Evolutionary conservation across 2,888 invertebrate genomes (phyloP).

Genomic region (Tipula helvola): DNA sequence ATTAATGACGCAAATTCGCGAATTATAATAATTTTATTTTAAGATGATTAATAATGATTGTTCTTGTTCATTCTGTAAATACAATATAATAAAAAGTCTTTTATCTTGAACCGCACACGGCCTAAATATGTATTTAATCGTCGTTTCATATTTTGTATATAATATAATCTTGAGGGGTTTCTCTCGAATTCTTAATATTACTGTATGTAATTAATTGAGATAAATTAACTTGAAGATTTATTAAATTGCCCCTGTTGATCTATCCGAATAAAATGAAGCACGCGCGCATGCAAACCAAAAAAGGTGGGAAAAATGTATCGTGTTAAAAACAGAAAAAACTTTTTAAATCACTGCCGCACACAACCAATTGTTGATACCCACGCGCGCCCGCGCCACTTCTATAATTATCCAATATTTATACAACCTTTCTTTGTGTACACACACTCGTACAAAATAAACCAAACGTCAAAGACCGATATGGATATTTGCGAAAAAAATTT

Average conservation of each 20-base stretch:
- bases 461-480: not conserved
- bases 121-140: not conserved
- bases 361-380: not conserved
- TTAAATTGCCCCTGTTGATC: not conserved
- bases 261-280: not conserved
- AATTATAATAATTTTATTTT: not conserved
- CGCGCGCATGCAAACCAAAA: not conserved
- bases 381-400: not conserved
- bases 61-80: not conserved
- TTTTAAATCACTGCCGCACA: not conserved
- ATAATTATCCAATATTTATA: not conserved
- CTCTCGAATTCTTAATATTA: not conserved
- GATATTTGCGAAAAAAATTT: not conserved
- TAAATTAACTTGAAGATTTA: not conserved
- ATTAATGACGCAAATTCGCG: not conserved
- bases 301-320: not conserved
- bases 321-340: not conserved
- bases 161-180: not conserved
- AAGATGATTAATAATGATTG: not conserved
- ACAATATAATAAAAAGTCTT: not conserved
- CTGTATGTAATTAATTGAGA: not conserved
- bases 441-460: not conserved
- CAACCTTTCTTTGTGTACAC: not conserved
- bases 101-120: not conserved
- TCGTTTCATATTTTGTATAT: not conserved